A percentile compares a stretch with the other conserved stretches of the same genome.
These are phyloP conservation scores for Pachypanchax playfairii DNA, from an alignment of 2,113 vertebrate species.

Conservation along the genomic window DNA sequence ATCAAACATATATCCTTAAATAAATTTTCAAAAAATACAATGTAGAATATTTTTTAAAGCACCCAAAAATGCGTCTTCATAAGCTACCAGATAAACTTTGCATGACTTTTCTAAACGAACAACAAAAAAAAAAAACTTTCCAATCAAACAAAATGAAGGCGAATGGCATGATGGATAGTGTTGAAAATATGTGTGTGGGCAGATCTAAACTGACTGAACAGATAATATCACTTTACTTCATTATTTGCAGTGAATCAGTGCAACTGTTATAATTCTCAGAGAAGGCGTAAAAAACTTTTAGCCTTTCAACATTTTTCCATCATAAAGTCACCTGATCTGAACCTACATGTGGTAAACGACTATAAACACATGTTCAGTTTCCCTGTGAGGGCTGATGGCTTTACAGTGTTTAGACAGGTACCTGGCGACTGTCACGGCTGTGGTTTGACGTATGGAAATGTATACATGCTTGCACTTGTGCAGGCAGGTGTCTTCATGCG, in stretches of 20 bases:
- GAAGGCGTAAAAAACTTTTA: conserved; percentile 22
- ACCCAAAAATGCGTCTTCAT: no score
- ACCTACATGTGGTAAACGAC: conserved; percentile 64
- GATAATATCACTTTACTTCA: conserved; percentile 25
- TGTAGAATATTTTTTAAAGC: no score
- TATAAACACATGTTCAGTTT: conserved; percentile 44
- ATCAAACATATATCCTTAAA: no score
- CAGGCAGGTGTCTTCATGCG: conserved; percentile 17
- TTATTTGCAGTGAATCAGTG: conserved; percentile 1
- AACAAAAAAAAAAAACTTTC: no score
- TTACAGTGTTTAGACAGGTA: conserved; percentile 49
- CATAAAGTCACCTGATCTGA: no score
- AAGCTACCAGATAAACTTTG: no score
- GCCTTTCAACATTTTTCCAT: conserved; percentile 38
- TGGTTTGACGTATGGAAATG: conserved; percentile 29
- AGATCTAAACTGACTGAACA: conserved; percentile 22
- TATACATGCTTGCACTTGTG: not conserved
- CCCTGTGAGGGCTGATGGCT: conserved; percentile 13
- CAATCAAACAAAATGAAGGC: no score
- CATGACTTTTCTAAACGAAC: no score
- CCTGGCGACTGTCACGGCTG: conserved; percentile 50
- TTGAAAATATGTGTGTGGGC: no score
- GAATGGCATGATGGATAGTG: no score
- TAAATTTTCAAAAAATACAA: no score
- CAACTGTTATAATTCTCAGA: conserved; percentile 5